phyloP scores from a whole-genome alignment of 2,113 vertebrate species.

The Cyprinodon tularosa region DNA sequence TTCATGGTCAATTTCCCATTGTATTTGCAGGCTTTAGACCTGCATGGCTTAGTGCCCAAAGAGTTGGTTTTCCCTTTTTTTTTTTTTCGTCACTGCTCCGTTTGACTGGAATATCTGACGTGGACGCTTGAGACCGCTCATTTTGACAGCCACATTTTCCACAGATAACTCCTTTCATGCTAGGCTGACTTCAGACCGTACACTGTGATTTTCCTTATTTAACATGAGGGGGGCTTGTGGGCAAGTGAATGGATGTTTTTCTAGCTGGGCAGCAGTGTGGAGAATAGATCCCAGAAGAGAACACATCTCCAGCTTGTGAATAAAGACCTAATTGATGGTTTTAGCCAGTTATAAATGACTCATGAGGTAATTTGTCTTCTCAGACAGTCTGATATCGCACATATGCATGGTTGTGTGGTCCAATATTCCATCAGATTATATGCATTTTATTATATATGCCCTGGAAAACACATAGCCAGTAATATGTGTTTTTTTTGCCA shows the following conservation, averaged over 20 bases:
- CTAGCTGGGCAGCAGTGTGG: conserved; percentile 77
- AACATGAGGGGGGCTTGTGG: conserved; percentile 62
- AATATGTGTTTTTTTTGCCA: conserved; percentile 11
- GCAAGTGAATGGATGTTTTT: conserved; percentile 75
- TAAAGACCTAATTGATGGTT: conserved; percentile 79
- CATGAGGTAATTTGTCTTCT: conserved; percentile 68
- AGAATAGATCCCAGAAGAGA: conserved; percentile 77
- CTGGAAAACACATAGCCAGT: conserved; percentile 15
- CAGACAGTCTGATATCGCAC: conserved; percentile 48
- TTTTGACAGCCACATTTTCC: conserved; percentile 75
- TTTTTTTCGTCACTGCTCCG: conserved; percentile 40
- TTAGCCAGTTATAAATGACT: conserved; percentile 74
- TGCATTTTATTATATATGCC: conserved; percentile 19
- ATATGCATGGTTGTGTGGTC: conserved; percentile 44
- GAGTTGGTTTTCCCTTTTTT: conserved; percentile 30
- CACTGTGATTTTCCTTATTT: conserved; percentile 75
- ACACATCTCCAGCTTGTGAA: conserved; percentile 75
- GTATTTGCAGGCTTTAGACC: conserved; percentile 45
- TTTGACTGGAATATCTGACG: conserved; percentile 69
- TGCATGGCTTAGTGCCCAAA: conserved; percentile 24
- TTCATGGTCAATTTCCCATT: conserved; percentile 50
- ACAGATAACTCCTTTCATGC: conserved; percentile 80
- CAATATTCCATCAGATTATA: conserved; percentile 25
- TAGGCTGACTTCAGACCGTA: conserved; percentile 68
- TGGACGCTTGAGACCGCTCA: conserved; percentile 57